Evolutionary conservation across 2,888 invertebrate genomes (phyloP), one percentile per base, ranked within the genome.

Genomic region (Nemotelus pantherinus): DNA sequence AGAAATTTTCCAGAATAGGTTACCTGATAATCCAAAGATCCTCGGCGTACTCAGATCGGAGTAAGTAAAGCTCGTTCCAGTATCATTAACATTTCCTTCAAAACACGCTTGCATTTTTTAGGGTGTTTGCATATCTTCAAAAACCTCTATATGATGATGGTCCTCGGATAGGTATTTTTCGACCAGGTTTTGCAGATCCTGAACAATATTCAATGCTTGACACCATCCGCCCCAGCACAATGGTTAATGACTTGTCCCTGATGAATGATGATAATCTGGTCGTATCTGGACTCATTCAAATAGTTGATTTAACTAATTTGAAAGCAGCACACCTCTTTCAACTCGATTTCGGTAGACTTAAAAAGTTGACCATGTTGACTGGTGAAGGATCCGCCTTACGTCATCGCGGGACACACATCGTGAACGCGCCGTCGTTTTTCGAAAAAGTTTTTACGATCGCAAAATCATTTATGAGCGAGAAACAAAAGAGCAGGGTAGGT

Each of bases 301-400:
- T 91, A 65, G 84, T 89, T n/a, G 91, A 91, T 82, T 83, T 90
- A 82, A 83, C 87, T 78, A 87, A 87, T 65, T 85, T 88, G 10
- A 88, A 88, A 3, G 81, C 90, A 50, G 86, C 84, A 60, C 88
- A 90, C 76, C 82, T 89, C 6, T 86, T 87, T 60, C 89, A 89
- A 80, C 88, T 89, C 85, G 89, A 90, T 0, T 89, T 90, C 47
- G 84, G 88, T 0, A 79, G 90, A 45, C 88, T 89, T 4, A 91
- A 90, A 82, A 90, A 90, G 82, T 85, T 86, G 5, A 86, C 88
- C 76, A 85, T 87, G 0, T 85, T 86, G 80, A 85, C 88, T 60
- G 88, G 90, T 84, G 89, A 90, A 76, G 89, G 88, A 2, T 87
- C 90, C 70, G 91, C 91, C 0, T 84, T 89, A 9, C 86, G 90